phyloP scores from a whole-genome alignment of 2,888 invertebrate genomes.

The Cenopis cana region DNA sequence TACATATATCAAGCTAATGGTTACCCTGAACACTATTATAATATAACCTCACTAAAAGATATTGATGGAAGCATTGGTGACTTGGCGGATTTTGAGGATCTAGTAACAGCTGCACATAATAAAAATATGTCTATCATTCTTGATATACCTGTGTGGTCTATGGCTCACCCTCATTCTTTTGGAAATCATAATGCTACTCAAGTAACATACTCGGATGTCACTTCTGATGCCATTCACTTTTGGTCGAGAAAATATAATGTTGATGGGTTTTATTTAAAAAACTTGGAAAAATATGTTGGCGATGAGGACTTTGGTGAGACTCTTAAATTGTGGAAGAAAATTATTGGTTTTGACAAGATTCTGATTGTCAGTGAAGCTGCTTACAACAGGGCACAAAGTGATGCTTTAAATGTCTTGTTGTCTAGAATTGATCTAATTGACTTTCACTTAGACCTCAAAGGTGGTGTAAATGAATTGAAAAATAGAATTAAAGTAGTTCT shows the following conservation, averaged over 20 bases:
- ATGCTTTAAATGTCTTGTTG: conserved; percentile 86
- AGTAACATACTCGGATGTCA: conserved; percentile 63
- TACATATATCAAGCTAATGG: conserved; percentile 90
- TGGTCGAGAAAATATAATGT: conserved; percentile 88
- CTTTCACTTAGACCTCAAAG: conserved; percentile 85
- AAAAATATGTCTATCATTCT: conserved; percentile 91
- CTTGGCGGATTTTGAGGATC: conserved; percentile 87
- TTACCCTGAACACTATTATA: conserved; percentile 91
- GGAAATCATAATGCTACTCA: conserved; percentile 64
- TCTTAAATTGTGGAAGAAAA: conserved; percentile 88
- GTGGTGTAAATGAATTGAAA: conserved; percentile 85
- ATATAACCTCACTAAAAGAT: conserved; percentile 86
- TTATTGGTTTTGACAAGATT: conserved; percentile 86
- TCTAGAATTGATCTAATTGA: conserved; percentile 90
- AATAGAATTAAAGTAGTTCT: conserved; percentile 85
- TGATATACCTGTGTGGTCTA: conserved; percentile 88
- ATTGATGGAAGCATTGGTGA: conserved; percentile 90
- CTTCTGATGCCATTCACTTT: conserved; percentile 69
- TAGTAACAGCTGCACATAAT: conserved; percentile 87
- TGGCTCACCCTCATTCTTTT: conserved; percentile 58
- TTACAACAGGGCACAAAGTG: conserved; percentile 73
- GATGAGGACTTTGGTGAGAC: conserved; percentile 85
- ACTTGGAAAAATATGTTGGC: conserved; percentile 87
- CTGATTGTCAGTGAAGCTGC: conserved; percentile 88
- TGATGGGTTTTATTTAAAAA: conserved; percentile 95